Base-by-base conservation (phyloP, 37 sponge, comb jelly and placozoan species). In the Chondrosia reniformis region DNA sequence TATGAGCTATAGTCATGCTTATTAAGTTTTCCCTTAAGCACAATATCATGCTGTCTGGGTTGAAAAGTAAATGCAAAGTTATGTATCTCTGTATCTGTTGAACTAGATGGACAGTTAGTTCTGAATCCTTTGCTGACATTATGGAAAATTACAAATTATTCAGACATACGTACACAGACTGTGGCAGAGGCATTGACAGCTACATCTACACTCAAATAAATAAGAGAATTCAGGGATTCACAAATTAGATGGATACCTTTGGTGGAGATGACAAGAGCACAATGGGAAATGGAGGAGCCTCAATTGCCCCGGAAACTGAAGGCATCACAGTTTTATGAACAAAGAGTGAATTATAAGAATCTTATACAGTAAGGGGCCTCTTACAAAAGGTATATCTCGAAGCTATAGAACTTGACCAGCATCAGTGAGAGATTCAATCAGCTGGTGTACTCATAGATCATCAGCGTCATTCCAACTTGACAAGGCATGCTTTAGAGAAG, bases 61-160 rank as follows among this genome's bases (percentile, higher is more conserved):
- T 73, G 15, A 36, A 42, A 45, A n/a, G n/a, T n/a, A n/a, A n/a
- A n/a, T n/a, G n/a, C n/a, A n/a, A n/a, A n/a, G n/a, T n/a, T n/a
- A n/a, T n/a, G n/a, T n/a, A n/a, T n/a, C n/a, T n/a, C n/a, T n/a
- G n/a, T n/a, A n/a, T 27, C 10, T 37, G 75, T 49, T 17, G 15
- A 74, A 40, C 86, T 5, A 61, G 80, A n/a, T 79, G 80, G 80
- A 79, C 80, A 31, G 80, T 79, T 34, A 38, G 80, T 66, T 66
- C 66, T n/a, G 80, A 79, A 36, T 61, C 80, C 13, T 37, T 79
- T 15, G 80, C 38, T 9, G 73, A 67, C 80, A 79, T 79, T 19
- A n/a, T 79, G 15, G 80, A 12, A 73, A 79, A 66, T 37, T 79
- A 79, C 33, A n/a, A n/a, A n/a, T n/a, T n/a, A n/a, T n/a, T n/a